Conservation (phyloP, 1,140 invertebrate species). For the Heliconius hermathena region DNA sequence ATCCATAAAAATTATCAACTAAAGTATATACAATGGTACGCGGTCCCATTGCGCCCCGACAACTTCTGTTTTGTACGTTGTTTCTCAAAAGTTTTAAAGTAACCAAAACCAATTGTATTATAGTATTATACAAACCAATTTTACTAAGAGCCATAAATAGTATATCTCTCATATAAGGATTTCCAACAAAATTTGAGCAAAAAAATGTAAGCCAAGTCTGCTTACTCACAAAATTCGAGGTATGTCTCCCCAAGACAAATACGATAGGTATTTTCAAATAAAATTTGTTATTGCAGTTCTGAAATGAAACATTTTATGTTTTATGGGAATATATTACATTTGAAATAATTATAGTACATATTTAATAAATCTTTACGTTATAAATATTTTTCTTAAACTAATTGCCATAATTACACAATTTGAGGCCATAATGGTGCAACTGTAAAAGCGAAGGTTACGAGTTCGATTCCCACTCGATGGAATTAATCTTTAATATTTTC, state of each 20-base stretch:
- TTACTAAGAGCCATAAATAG: too few relatives aligned
- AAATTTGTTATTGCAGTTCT: slow-evolving; percentile 35
- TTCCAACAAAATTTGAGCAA: not conserved
- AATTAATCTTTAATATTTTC: not conserved
- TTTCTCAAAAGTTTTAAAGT: too few relatives aligned
- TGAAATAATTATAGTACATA: not conserved
- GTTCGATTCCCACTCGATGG: not conserved
- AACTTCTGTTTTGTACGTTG: too few relatives aligned
- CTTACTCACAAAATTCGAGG: not conserved
- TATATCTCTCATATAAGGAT: too few relatives aligned
- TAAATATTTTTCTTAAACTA: not conserved
- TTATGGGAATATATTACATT: slow-evolving; percentile 28
- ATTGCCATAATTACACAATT: too few relatives aligned
- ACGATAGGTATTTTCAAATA: slow-evolving; percentile 46
- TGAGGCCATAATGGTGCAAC: too few relatives aligned
- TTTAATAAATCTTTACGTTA: not conserved
- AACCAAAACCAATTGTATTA: too few relatives aligned
- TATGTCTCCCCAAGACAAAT: not conserved
- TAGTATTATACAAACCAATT: too few relatives aligned
- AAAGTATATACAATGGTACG: too few relatives aligned
- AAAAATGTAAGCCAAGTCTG: not conserved
- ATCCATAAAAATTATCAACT: too few relatives aligned
- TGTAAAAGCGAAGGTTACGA: too few relatives aligned
- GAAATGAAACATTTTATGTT: slow-evolving; percentile 28
- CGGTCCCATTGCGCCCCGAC: too few relatives aligned